phyloP scores from a whole-genome alignment of 2,113 vertebrate genomes.

The Hypomesus transpacificus region DNA sequence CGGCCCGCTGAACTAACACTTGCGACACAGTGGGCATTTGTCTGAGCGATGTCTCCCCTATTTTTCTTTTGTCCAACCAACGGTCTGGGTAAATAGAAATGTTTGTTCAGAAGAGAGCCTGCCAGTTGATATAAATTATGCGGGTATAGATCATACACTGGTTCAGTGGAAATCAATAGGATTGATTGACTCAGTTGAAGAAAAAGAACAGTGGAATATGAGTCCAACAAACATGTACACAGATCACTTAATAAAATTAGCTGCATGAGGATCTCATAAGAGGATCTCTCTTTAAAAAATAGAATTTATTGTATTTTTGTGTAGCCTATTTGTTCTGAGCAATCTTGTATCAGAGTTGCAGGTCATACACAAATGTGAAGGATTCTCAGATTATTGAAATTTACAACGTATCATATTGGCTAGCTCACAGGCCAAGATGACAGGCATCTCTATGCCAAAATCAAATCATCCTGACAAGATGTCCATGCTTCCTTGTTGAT shows the following conservation, averaged over 20 bases:
- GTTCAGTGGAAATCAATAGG: slow-evolving; percentile 45
- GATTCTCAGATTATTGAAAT: too few species aligned
- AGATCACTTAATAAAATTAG: too few species aligned
- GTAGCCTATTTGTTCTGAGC: background rate
- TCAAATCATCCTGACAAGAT: too few species aligned
- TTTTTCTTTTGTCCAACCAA: slow-evolving; percentile 22
- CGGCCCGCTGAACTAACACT: slow-evolving; percentile 38
- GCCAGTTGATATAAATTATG: slow-evolving; percentile 37
- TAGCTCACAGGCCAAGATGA: too few species aligned
- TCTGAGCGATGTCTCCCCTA: slow-evolving; percentile 13
- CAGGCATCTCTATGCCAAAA: too few species aligned
- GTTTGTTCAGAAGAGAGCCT: slow-evolving; percentile 25
- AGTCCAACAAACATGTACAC: too few species aligned
- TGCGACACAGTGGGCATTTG: slow-evolving; percentile 37
- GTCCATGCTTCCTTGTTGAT: too few species aligned
- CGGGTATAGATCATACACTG: slow-evolving; percentile 36
- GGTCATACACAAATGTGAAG: too few species aligned
- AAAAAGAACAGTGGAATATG: background rate
- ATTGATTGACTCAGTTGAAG: slow-evolving; percentile 16
- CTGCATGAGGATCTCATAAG: background rate
- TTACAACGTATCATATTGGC: too few species aligned
- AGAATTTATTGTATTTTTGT: slow-evolving; percentile 4
- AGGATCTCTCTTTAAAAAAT: background rate
- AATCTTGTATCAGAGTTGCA: too few species aligned
- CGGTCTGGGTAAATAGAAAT: slow-evolving; percentile 31